Conservation (phyloP, 1,140 invertebrate genomes). For the Eriocheir sinensis region DNA sequence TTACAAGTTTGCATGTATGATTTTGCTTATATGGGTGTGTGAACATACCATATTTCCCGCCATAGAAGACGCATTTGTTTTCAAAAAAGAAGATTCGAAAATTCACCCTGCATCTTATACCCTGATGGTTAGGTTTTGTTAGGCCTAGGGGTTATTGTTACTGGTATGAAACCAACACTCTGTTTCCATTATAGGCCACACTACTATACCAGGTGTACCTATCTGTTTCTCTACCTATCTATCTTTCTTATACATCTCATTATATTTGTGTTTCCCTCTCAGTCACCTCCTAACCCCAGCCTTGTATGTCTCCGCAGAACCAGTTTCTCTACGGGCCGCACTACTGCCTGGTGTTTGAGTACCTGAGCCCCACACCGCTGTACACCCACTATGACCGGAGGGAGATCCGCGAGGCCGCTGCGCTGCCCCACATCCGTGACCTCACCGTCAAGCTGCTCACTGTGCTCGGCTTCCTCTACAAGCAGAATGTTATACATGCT, state of each 20-base stretch:
- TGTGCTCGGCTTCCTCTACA: slow-evolving; percentile 81
- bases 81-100: too few relatives aligned
- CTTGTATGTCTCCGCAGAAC: slow-evolving; percentile 80
- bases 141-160: too few relatives aligned
- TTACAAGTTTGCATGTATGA: too few relatives aligned
- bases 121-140: too few relatives aligned
- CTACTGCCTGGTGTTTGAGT: slow-evolving; percentile 82
- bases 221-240: slow-evolving; percentile 13
- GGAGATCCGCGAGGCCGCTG: slow-evolving; percentile 77
- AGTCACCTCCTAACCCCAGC: background rate
- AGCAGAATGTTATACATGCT: slow-evolving; percentile 82
- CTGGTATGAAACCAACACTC: too few relatives aligned
- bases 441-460: slow-evolving; percentile 80
- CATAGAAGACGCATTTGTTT: too few relatives aligned
- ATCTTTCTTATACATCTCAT: slow-evolving; percentile 26
- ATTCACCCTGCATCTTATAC: too few relatives aligned
- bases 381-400: slow-evolving; percentile 78
- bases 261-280: background rate
- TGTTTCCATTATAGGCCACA: too few relatives aligned
- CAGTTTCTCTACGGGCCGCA: slow-evolving; percentile 81
- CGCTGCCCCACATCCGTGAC: slow-evolving; percentile 80
- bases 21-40: too few relatives aligned
- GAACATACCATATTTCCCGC: too few relatives aligned
- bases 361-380: slow-evolving; percentile 80
- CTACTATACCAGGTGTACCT: too few relatives aligned